Base-by-base conservation (phyloP, 2,888 invertebrate genomes). In the Aphodius sticticus region DNA sequence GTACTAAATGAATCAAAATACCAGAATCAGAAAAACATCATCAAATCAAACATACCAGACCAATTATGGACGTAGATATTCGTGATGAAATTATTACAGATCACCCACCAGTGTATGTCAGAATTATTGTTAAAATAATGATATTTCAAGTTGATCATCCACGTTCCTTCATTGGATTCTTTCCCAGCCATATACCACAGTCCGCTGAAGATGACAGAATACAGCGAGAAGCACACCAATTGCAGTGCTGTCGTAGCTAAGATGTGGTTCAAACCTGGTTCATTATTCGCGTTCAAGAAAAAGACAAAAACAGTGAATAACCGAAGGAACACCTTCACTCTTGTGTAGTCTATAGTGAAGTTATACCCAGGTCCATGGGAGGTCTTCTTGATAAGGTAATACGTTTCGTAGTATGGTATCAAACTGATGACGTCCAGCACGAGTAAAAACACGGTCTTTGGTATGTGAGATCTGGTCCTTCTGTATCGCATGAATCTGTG, bases 231-330 rank as follows among this genome's bases (percentile, higher is more conserved):
- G 35, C 76, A 53, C 4, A 83, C 70, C 16, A 77, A 69, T 69
- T 82, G 82, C 5, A 75, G 71, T 2, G 79, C 37, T 6, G 53
- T 77, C 15, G 81, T 38, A 5, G 81, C 16, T 9, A 78, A 16
- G 9, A 81, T 37, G 16, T 80, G 81, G 76, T 82, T 80, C 16
- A 81, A 69, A 16, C 81, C 82, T 1, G 81, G 80, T 69, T 80
- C 76, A n/a, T 82, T 79, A 16, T 69, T 76, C 7, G 78, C 53
- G 12, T 76, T 69, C 16, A 77, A 53, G 6, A 80, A 78, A 69
- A 80, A 80, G 6, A 76, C 53, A 16, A 71, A 4, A 9, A 80
- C 78, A n/a, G 76, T 76, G 6, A 38, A 15, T 12, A 80, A 16
- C 12, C 80, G 69, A 5, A 77, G 75, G 14, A 78, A 38, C 1